phyloP scores from a whole-genome alignment of 2,888 invertebrate species.

The Nymphalis c-album region DNA sequence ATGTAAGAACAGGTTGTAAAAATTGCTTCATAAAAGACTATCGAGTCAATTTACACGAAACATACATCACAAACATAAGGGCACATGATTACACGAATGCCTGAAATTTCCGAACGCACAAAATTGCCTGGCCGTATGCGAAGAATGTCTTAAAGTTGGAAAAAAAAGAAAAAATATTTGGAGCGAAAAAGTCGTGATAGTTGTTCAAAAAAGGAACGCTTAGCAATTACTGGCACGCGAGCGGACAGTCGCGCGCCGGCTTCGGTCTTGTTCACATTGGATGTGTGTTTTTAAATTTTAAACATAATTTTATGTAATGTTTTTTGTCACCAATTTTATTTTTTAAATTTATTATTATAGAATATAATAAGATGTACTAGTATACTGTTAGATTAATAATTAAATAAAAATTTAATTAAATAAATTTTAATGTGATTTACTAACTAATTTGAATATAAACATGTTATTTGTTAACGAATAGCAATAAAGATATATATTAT shows the following conservation, averaged over 20 bases:
- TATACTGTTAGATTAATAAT: too few relatives aligned
- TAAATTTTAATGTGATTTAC: too few relatives aligned
- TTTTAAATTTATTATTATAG: too few relatives aligned
- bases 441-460: too few relatives aligned
- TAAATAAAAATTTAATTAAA: too few relatives aligned
- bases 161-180: constrained; percentile 66
- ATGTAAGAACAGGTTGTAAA: constrained; percentile 39
- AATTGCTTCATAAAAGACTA: constrained; percentile 43
- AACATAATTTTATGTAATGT: neutral
- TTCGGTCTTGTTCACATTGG: constrained; percentile 58
- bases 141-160: constrained; percentile 67
- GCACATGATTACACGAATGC: constrained; percentile 55
- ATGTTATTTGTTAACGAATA: neutral
- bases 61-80: constrained; percentile 48
- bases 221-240: constrained; percentile 80
- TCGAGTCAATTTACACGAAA: constrained; percentile 45
- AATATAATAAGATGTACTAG: too few relatives aligned
- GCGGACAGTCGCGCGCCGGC: constrained; percentile 74
- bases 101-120: constrained; percentile 69
- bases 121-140: constrained; percentile 73
- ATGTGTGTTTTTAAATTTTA: neutral
- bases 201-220: constrained; percentile 78
- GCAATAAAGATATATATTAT: neutral
- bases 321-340: neutral
- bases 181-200: constrained; percentile 81